Percentiles rank a stretch among this genome's conserved stretches.
phyloP scores from a whole-genome alignment of 2,888 invertebrate genomes.

The Gortyna flavago region DNA sequence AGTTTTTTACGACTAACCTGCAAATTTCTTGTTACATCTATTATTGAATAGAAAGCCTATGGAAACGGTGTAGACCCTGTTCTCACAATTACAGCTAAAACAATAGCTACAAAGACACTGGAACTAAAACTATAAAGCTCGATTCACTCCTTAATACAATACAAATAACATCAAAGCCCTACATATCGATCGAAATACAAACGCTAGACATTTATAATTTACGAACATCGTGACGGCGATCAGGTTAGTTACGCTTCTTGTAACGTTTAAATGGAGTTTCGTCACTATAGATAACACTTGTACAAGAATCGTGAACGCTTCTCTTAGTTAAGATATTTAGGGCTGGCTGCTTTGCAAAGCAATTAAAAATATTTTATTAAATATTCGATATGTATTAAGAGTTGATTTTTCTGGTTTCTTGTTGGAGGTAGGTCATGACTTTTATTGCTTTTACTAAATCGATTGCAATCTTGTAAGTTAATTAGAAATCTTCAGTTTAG shows the following conservation, averaged over 20 bases:
- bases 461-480: background rate
- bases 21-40: background rate
- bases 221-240: constrained; percentile 82
- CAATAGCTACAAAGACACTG: constrained; percentile 14
- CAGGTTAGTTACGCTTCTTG: constrained; percentile 79
- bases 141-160: constrained; percentile 31
- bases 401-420: background rate
- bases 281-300: constrained; percentile 83
- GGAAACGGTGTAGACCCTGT: background rate
- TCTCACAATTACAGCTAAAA: background rate
- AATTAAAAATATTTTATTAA: constrained; percentile 7
- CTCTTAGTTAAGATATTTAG: constrained; percentile 69
- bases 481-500: background rate
- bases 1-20: background rate
- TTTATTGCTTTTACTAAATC: background rate
- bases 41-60: background rate
- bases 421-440: background rate
- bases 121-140: constrained; percentile 20
- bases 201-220: constrained; percentile 76
- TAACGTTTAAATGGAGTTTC: constrained; percentile 81
- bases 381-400: background rate
- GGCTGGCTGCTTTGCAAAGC: constrained; percentile 41
- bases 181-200: constrained; percentile 72
- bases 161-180: constrained; percentile 55
- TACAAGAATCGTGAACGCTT: constrained; percentile 77